Conservation (phyloP, 2,797 vertebrate species). For the Sebastes dallii region DNA sequence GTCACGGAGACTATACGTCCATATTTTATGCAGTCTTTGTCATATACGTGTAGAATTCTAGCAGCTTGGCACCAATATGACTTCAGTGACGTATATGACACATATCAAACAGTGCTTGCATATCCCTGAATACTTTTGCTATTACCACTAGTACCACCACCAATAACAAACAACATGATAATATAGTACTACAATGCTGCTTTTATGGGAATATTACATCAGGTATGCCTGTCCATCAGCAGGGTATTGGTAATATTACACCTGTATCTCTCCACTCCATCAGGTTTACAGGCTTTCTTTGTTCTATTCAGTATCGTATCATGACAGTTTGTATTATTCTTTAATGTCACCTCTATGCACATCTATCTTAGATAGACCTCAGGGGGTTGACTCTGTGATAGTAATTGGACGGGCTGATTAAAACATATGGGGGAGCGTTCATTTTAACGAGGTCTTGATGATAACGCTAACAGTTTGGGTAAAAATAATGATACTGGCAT, state of each 20-base stretch:
- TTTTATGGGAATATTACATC: background rate
- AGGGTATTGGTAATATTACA: background rate
- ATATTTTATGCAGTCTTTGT: no score
- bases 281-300: background rate
- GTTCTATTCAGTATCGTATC: background rate
- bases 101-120: background rate
- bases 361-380: constrained; percentile 15
- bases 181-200: background rate
- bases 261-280: background rate
- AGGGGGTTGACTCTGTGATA: constrained; percentile 26
- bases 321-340: background rate
- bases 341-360: constrained; percentile 10
- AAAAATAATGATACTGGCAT: constrained; percentile 42
- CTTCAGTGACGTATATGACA: background rate
- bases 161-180: background rate
- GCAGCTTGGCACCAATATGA: no score
- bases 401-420: constrained; percentile 39
- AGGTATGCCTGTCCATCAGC: background rate
- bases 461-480: constrained; percentile 41
- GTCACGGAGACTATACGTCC: no score
- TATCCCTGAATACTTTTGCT: background rate
- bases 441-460: constrained; percentile 46
- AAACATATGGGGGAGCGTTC: constrained; percentile 42
- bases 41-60: no score
- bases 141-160: background rate